phyloP scores from a whole-genome alignment of 2,797 vertebrate species.

The Vultur gryphus region DNA sequence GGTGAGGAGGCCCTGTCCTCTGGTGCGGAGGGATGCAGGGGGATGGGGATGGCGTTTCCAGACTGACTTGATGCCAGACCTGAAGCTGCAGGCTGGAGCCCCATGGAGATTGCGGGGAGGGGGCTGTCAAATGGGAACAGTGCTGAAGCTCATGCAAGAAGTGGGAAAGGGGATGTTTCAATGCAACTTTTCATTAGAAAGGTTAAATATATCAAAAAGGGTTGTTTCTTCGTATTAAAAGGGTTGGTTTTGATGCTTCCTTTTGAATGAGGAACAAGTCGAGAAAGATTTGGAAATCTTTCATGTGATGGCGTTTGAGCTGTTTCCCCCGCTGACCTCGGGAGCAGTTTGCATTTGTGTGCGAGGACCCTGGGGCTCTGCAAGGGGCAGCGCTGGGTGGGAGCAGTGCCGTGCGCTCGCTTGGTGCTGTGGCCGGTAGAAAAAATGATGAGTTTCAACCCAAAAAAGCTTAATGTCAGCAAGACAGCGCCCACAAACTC shows the following conservation, averaged over 20 bases:
- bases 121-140: neutral
- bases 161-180: neutral
- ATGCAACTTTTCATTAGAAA: neutral
- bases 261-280: neutral
- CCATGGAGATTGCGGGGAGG: neutral
- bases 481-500: neutral
- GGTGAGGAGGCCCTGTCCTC: neutral
- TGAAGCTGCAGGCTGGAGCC: neutral
- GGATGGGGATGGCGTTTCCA: neutral
- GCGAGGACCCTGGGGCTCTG: neutral
- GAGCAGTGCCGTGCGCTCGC: neutral
- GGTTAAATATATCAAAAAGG: neutral
- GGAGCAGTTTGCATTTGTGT: neutral
- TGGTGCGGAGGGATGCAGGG: neutral
- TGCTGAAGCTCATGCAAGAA: neutral
- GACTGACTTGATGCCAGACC: neutral
- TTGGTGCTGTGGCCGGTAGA: fast-evolving
- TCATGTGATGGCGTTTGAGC: neutral
- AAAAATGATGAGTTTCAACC: neutral
- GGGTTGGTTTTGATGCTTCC: neutral
- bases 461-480: neutral
- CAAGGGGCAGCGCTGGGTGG: neutral
- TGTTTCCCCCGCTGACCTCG: fast-evolving
- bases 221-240: neutral
- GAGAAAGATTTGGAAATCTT: neutral